Percentiles rank a stretch among this genome's conserved stretches.
phyloP scores from a whole-genome alignment of 2,888 invertebrate species.

The Syritta pipiens region DNA sequence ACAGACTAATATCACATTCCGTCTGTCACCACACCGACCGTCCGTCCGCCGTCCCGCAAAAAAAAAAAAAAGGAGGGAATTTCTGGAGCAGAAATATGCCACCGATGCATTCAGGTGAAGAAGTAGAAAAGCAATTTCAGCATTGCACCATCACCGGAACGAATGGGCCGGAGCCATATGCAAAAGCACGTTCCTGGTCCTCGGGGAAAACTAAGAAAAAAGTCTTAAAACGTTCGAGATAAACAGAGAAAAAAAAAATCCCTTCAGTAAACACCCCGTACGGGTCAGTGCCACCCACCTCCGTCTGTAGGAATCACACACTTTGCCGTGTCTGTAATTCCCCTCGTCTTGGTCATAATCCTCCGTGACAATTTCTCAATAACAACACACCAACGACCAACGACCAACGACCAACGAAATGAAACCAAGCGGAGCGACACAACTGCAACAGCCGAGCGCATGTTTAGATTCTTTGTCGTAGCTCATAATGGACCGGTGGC shows the following conservation, averaged over 20 bases:
- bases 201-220: conserved; percentile 13
- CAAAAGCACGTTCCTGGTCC: conserved; percentile 47
- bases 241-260: conserved; percentile 39
- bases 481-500: conserved; percentile 63
- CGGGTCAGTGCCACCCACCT: conserved; percentile 21
- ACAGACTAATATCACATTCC: conserved; percentile 28
- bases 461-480: conserved; percentile 52
- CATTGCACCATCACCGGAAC: conserved; percentile 26
- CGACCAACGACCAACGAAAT: conserved; percentile 9
- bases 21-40: conserved; percentile 22
- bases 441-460: too few species aligned
- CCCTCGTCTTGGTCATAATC: conserved; percentile 52
- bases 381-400: conserved; percentile 6
- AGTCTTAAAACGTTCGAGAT: conserved; percentile 9
- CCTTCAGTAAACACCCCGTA: conserved; percentile 50
- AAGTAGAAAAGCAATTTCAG: conserved; percentile 35
- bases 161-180: conserved; percentile 16
- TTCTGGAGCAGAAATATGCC: conserved; percentile 32
- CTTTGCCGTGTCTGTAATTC: conserved; percentile 48
- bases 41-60: neutral
- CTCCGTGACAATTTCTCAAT: conserved; percentile 61
- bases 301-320: conserved; percentile 20
- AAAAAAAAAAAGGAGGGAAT: conserved; percentile 16
- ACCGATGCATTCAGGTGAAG: conserved; percentile 10
- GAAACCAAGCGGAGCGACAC: neutral